These are phyloP conservation scores for Heliconius nattereri DNA, from an alignment of 1,140 invertebrate genomes.

Conservation along the genomic window DNA sequence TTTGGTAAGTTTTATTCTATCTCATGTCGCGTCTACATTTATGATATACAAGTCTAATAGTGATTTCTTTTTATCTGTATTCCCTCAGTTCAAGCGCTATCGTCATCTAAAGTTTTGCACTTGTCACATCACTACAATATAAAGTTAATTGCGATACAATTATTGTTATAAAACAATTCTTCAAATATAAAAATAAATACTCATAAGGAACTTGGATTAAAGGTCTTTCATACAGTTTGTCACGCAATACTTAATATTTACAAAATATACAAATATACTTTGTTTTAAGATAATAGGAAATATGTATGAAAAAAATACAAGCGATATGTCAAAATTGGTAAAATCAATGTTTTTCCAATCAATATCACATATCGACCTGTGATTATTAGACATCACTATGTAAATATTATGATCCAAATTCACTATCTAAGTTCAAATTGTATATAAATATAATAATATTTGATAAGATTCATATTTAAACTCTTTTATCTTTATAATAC, in stretches of 20 bases:
- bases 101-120: background rate
- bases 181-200: constrained; percentile 22
- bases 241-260: constrained; percentile 49
- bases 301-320: constrained; percentile 14
- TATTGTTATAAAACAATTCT: background rate
- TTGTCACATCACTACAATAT: background rate
- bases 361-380: constrained; percentile 4
- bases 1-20: no score
- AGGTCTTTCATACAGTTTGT: constrained; percentile 1
- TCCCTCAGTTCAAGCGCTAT: background rate
- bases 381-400: constrained; percentile 12
- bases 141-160: background rate
- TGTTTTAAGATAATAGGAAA: constrained; percentile 16
- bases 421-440: constrained; percentile 27
- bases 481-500: background rate
- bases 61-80: no score
- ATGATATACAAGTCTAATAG: no score
- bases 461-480: background rate
- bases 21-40: background rate
- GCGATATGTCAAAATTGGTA: constrained; percentile 9
- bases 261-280: constrained; percentile 51
- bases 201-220: constrained; percentile 28
- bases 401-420: constrained; percentile 26
- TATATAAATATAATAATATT: constrained; percentile 4
- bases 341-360: constrained; percentile 7